phyloP scores from a whole-genome alignment of 2,113 vertebrate species.

The Forbesichthys papilliferus region DNA sequence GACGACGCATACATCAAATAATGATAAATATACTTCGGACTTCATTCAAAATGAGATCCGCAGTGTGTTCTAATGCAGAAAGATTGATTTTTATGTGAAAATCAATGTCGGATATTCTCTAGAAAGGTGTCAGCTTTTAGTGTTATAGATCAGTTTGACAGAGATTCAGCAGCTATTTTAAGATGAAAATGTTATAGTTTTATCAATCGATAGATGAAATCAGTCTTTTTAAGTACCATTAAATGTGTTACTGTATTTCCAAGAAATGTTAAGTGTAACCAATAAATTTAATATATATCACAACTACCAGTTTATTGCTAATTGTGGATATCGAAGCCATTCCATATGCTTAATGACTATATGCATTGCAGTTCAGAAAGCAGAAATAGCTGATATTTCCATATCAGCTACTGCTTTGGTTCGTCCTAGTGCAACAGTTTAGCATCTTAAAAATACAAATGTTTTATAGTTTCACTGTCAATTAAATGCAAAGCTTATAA shows the following conservation, averaged over 20 bases:
- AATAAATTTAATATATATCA: slow-evolving; percentile 27
- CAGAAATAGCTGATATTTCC: neutral
- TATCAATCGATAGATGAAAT: slow-evolving; percentile 63
- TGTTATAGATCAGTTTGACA: slow-evolving; percentile 60
- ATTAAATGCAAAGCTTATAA: neutral
- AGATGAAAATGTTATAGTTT: slow-evolving; percentile 46
- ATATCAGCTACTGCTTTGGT: neutral
- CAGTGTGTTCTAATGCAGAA: slow-evolving; percentile 65
- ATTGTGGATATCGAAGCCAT: slow-evolving; percentile 20
- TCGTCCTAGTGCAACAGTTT: slow-evolving; percentile 8
- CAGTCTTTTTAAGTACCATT: slow-evolving; percentile 48
- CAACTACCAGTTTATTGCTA: slow-evolving; percentile 36
- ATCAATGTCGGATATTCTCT: slow-evolving; percentile 69
- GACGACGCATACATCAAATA: slow-evolving; percentile 62
- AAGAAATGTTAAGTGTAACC: slow-evolving; percentile 35
- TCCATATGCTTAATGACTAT: slow-evolving; percentile 3
- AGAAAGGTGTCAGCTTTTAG: slow-evolving; percentile 61
- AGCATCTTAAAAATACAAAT: too few species aligned
- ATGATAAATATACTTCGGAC: slow-evolving; percentile 48
- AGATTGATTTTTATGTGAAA: slow-evolving; percentile 71
- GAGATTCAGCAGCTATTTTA: slow-evolving; percentile 51
- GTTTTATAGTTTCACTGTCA: neutral
- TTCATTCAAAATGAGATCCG: slow-evolving; percentile 53
- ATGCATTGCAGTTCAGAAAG: slow-evolving; percentile 4
- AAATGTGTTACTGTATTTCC: slow-evolving; percentile 19